Percentiles rank a stretch among this genome's conserved stretches.
Conservation (phyloP, 2,113 vertebrate species). For the Rhea americana region DNA sequence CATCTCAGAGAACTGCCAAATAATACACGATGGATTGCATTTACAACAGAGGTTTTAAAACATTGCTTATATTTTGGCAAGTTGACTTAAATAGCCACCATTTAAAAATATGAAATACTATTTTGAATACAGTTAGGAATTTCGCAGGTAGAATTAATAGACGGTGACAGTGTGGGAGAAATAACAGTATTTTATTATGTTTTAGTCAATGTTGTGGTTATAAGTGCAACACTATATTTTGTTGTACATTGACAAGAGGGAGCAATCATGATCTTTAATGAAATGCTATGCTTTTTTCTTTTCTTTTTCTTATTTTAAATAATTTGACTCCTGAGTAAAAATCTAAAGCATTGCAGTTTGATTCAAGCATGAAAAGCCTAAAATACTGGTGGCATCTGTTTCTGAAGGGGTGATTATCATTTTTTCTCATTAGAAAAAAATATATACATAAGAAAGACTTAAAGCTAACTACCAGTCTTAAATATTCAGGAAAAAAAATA, state of each 20-base stretch:
- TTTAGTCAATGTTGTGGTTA: not conserved
- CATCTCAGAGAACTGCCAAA: not conserved
- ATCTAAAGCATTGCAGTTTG: not conserved
- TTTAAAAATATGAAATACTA: not conserved
- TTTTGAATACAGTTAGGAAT: not conserved
- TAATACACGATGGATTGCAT: not conserved
- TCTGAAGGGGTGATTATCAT: not conserved
- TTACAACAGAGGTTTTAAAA: not conserved
- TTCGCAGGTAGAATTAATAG: not conserved
- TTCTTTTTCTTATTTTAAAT: not conserved
- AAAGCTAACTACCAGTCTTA: not conserved
- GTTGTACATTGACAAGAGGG: not conserved
- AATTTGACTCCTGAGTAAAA: not conserved
- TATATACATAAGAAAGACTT: not conserved
- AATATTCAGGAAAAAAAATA: accelerated
- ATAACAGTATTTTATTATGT: not conserved
- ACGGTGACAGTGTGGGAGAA: not conserved
- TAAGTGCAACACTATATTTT: not conserved
- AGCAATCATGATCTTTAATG: not conserved
- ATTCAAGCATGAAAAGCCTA: not conserved
- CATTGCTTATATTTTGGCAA: not conserved
- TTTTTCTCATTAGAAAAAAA: not conserved
- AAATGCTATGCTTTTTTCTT: not conserved
- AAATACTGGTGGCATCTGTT: not conserved
- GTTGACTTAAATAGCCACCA: not conserved